Conservation (phyloP, 2,113 vertebrate species). For the Melanerpes formicivorus region DNA sequence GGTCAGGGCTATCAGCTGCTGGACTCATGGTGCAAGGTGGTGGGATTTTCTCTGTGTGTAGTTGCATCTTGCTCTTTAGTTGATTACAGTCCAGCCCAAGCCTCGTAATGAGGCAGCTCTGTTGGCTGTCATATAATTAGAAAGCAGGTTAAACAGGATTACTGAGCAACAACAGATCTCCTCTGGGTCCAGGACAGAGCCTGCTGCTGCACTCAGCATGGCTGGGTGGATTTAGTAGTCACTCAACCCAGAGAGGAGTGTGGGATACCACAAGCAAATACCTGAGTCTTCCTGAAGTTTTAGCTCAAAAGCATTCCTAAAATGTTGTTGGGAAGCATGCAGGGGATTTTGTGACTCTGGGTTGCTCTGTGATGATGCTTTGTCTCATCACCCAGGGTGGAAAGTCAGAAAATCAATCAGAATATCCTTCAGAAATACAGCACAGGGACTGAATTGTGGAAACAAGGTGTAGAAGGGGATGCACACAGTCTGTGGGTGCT, state of each 20-base stretch:
- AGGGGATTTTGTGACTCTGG: not conserved
- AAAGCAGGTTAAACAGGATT: conserved; percentile 13
- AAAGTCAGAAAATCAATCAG: not conserved
- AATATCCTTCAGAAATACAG: not conserved
- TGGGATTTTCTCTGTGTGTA: not conserved
- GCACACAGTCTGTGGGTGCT: accelerated
- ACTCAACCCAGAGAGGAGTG: not conserved
- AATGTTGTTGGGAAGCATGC: accelerated
- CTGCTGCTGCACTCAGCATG: not conserved
- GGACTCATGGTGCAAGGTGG: not conserved
- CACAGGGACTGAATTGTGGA: accelerated
- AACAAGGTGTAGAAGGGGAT: not conserved
- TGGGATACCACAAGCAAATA: not conserved
- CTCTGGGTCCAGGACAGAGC: not conserved
- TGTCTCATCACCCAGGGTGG: not conserved
- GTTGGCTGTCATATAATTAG: conserved; percentile 28
- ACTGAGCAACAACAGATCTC: not conserved
- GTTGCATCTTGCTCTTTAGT: conserved; percentile 41
- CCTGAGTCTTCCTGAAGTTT: not conserved
- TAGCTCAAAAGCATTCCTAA: not conserved
- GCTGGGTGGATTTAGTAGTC: not conserved
- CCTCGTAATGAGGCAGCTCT: conserved; percentile 30
- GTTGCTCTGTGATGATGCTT: not conserved
- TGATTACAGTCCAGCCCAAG: not conserved
- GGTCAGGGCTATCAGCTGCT: conserved; percentile 3